These are phyloP conservation scores for Pollenia griseotomentosa DNA, from an alignment of 2,888 invertebrate genomes.

Conservation along the genomic window DNA sequence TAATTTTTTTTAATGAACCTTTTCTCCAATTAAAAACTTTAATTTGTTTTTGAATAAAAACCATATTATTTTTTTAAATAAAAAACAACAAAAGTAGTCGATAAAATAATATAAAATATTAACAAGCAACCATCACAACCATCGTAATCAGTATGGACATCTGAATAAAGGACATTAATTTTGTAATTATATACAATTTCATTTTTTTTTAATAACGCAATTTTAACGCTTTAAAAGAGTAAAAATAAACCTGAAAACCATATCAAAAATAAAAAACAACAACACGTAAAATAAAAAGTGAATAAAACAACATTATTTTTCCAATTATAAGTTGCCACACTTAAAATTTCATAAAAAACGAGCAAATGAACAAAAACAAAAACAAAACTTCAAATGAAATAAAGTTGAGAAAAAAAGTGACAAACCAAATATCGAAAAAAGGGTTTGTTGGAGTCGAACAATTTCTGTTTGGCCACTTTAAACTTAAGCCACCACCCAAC, in stretches of 20 bases:
- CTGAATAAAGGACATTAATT: constrained; percentile 80
- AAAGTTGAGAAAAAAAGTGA: constrained; percentile 53
- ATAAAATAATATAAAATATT: constrained; percentile 57
- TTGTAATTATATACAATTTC: constrained; percentile 79
- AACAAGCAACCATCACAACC: constrained; percentile 62
- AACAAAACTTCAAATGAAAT: constrained; percentile 39
- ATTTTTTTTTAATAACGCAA: constrained; percentile 77
- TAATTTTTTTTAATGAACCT: constrained; percentile 17
- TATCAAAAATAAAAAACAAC: constrained; percentile 56
- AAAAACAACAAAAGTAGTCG: constrained; percentile 25
- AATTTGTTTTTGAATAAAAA: constrained; percentile 68
- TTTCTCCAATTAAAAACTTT: constrained; percentile 72
- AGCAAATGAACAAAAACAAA: constrained; percentile 10
- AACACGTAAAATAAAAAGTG: constrained; percentile 47
- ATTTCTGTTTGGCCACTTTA: constrained; percentile 40
- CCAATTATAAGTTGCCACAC: constrained; percentile 76
- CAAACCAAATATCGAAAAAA: constrained; percentile 44
- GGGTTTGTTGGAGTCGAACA: constrained; percentile 45
- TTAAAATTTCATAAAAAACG: constrained; percentile 69
- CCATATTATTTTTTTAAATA: constrained; percentile 39
- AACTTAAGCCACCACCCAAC: constrained; percentile 13
- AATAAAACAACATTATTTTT: constrained; percentile 73
- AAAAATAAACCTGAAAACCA: constrained; percentile 70
- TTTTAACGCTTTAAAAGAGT: constrained; percentile 75
- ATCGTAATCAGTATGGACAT: constrained; percentile 58